phyloP scores from a whole-genome alignment of 2,888 invertebrate species.

The Melanchra persicariae region DNA sequence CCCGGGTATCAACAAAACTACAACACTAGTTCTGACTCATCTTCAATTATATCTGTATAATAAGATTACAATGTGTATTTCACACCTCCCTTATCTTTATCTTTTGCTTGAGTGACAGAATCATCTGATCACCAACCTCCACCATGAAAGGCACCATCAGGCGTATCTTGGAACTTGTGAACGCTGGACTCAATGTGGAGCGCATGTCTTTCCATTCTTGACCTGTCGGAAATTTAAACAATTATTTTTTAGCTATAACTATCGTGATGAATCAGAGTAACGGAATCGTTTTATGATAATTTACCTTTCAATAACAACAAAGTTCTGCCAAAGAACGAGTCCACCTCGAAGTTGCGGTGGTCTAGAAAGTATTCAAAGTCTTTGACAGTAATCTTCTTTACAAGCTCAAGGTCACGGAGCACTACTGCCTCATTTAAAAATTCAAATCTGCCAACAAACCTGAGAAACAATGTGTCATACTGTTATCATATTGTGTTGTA shows the following conservation, averaged over 20 bases:
- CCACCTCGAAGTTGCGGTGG: slow-evolving; percentile 78
- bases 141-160: slow-evolving; percentile 82
- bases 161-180: slow-evolving; percentile 88
- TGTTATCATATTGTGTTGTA: too few relatives aligned
- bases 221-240: slow-evolving; percentile 50
- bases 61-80: background rate
- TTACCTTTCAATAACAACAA: slow-evolving; percentile 86
- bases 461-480: slow-evolving; percentile 27
- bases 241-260: too few relatives aligned
- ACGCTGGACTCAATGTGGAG: slow-evolving; percentile 84
- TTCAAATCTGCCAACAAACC: slow-evolving; percentile 84
- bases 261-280: background rate
- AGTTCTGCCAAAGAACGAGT: slow-evolving; percentile 87
- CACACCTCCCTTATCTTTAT: slow-evolving; percentile 73
- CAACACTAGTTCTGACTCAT: background rate
- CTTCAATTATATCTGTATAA: background rate
- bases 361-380: slow-evolving; percentile 90
- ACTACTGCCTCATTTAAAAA: slow-evolving; percentile 79
- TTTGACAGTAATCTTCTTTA: slow-evolving; percentile 87
- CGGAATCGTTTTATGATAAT: too few relatives aligned
- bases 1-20: background rate
- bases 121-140: slow-evolving; percentile 79
- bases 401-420: slow-evolving; percentile 85
- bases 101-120: slow-evolving; percentile 65
- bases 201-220: slow-evolving; percentile 81